phyloP scores from a whole-genome alignment of 2,113 vertebrate genomes.

The Gobius niger region DNA sequence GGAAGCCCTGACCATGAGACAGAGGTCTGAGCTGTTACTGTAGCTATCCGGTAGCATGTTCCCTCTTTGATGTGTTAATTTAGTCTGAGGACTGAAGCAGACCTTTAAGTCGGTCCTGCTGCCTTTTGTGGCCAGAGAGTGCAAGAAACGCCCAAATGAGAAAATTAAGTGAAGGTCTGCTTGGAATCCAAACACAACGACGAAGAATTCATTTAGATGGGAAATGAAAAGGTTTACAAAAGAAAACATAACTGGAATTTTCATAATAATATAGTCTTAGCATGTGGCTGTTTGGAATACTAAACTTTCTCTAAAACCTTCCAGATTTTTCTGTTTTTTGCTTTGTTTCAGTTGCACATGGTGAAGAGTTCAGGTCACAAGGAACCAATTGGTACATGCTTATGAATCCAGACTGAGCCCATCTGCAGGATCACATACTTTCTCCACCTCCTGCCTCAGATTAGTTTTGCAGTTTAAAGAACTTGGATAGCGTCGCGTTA shows the following conservation, averaged over 20 bases:
- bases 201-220: slow-evolving; percentile 1
- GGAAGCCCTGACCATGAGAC: too few relatives aligned
- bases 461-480: not conserved
- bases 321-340: slow-evolving; percentile 15
- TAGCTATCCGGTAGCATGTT: too few relatives aligned
- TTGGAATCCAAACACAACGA: not conserved
- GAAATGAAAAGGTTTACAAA: slow-evolving; percentile 4
- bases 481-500: not conserved
- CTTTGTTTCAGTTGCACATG: slow-evolving; percentile 40
- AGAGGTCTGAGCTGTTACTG: too few relatives aligned
- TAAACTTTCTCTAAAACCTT: slow-evolving; percentile 1
- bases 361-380: slow-evolving; percentile 13
- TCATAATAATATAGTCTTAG: slow-evolving; percentile 28
- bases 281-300: slow-evolving; percentile 35
- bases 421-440: not conserved
- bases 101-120: too few relatives aligned
- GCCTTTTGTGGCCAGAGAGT: not conserved
- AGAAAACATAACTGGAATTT: not conserved
- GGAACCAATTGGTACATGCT: slow-evolving; percentile 12
- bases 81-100: too few relatives aligned
- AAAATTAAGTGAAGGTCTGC: slow-evolving; percentile 27
- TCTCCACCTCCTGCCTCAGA: not conserved
- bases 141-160: slow-evolving; percentile 22
- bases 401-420: slow-evolving; percentile 29
- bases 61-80: too few relatives aligned